Base-by-base conservation (phyloP, 2,888 invertebrate species). In the Vanessa cardui region DNA sequence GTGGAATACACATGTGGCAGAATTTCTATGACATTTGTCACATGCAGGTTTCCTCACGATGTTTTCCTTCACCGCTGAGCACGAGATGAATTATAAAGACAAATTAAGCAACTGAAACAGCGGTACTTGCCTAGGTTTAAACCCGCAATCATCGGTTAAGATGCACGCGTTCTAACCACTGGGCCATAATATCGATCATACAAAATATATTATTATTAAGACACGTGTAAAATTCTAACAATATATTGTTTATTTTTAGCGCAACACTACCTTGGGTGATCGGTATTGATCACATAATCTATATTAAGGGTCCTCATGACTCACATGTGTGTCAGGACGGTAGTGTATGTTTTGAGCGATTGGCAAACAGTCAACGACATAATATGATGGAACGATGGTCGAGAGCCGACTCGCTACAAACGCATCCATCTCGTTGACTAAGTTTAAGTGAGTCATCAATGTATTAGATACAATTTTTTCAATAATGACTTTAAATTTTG, bases 381-480 rank as follows among this genome's bases (percentile, higher is more conserved):
- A 74, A 77, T 78, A 77, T 80, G 80, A 81, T 78, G 76, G 77
- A 80, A 74, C 75, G 78, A 76, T 75, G 77, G 79, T 78, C 77
- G 77, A 79, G 78, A 76, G 78, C 76, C 77, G 74, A 77, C 80
- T 81, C 77, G 77, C 74, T 78, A 76, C 80, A 75, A 64, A 59
- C 81, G 50, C 71, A 82, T 81, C 80, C 78, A 83, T 83, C 81
- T 78, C 67, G 73, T 66, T 62, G 58, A 64, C 64, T 31, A 26
- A 20, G 52, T 58, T 9, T 39, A 21, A 26, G 58, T 18, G 62
- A n/a, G 45, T 63, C 46, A 26, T 46, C 54, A 54, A 63, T 60
- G 21, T n/a, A 31, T 46, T 45, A 59, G 16, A 39, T 58, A 18
- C 18, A 7, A 59, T 26, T 46, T 59, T 26, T 6, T 15, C 21